Percentiles rank a stretch among this genome's conserved stretches.
phyloP scores from a whole-genome alignment of 2,113 vertebrate species.

The Crotalus helleri region DNA sequence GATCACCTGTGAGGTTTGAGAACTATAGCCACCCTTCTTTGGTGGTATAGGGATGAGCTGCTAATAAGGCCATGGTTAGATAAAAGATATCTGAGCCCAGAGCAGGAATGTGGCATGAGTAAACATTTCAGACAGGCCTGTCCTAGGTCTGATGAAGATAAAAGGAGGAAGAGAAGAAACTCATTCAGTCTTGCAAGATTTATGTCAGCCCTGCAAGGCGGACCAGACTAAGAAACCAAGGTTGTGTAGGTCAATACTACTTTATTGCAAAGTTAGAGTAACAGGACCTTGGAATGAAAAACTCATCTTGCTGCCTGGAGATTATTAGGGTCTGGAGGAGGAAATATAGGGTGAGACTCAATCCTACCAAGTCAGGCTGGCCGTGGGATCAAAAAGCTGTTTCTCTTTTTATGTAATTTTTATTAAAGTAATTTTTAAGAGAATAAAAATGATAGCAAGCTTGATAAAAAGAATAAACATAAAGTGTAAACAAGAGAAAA shows the following conservation, averaged over 20 bases:
- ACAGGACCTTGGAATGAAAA: neutral
- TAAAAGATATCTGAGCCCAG: neutral
- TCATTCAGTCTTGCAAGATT: neutral
- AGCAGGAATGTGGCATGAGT: neutral
- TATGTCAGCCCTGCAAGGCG: neutral
- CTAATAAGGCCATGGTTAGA: neutral
- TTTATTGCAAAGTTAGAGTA: neutral
- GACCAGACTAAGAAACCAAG: neutral
- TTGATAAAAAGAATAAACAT: neutral
- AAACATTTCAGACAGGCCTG: neutral
- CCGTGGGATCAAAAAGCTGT: neutral
- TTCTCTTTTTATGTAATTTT: neutral
- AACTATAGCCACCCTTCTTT: neutral
- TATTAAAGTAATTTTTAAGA: neutral
- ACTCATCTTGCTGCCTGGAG: neutral
- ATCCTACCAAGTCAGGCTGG: neutral
- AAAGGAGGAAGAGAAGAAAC: neutral
- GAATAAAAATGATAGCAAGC: neutral
- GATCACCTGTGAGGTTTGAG: neutral
- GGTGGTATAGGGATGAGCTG: neutral
- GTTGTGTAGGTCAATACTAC: neutral
- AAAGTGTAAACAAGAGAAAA: neutral
- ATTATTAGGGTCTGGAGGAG: neutral
- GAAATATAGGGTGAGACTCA: neutral
- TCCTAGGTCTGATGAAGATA: neutral